Evolutionary conservation across 1,140 invertebrate genomes (phyloP).

Genomic region (Grapholita molesta): DNA sequence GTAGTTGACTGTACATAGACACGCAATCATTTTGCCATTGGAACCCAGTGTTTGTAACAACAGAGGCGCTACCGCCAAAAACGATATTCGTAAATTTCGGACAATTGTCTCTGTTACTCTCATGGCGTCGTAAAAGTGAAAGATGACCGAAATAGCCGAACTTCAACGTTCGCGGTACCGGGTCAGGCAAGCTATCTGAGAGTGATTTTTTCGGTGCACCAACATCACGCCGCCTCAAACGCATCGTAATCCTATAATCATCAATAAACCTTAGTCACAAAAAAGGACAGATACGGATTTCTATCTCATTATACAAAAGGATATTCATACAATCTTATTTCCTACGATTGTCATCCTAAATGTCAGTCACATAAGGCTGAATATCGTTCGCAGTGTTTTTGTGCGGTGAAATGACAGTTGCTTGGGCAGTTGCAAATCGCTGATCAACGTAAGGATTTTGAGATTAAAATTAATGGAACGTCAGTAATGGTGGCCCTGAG

Average conservation of each 20-base stretch:
- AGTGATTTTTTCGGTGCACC: no score
- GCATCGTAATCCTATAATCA: conserved; percentile 56
- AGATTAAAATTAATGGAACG: conserved; percentile 60
- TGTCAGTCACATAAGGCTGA: background rate
- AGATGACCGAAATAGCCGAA: no score
- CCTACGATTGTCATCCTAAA: background rate
- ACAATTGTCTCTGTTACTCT: no score
- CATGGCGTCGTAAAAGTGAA: no score
- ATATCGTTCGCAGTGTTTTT: background rate
- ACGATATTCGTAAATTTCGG: no score
- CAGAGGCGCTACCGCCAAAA: no score
- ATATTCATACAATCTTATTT: background rate
- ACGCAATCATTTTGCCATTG: no score
- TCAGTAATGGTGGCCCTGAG: conserved; percentile 24
- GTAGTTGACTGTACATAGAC: no score
- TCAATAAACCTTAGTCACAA: conserved; percentile 57
- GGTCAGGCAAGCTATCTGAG: no score
- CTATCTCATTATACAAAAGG: conserved; percentile 26
- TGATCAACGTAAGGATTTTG: conserved; percentile 39
- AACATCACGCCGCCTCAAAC: conserved; percentile 24
- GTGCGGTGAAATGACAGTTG: conserved; percentile 10
- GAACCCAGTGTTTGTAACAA: no score
- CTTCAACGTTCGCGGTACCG: no score
- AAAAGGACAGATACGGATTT: conserved; percentile 39
- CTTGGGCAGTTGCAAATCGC: conserved; percentile 32